Conservation (phyloP, 1,140 invertebrate species). For the Trichonephila clavata region DNA sequence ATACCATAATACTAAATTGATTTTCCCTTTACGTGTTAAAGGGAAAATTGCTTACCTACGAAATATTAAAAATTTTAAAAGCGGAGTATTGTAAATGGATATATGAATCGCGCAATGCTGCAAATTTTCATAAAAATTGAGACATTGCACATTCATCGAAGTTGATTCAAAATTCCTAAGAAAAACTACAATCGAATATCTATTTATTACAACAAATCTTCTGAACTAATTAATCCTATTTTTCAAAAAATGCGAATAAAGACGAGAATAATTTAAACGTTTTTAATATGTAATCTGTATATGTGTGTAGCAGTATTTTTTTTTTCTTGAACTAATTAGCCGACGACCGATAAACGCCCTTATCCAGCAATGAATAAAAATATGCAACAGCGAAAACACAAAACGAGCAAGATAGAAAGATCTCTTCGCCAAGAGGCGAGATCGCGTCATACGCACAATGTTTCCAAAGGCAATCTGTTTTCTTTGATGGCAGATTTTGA, state of each 20-base stretch:
- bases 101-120: too few relatives aligned
- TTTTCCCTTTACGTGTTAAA: too few relatives aligned
- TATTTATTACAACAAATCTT: too few relatives aligned
- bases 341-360: not conserved
- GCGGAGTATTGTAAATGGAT: too few relatives aligned
- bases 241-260: not conserved
- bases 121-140: too few relatives aligned
- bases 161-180: too few relatives aligned
- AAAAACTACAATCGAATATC: too few relatives aligned
- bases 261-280: not conserved
- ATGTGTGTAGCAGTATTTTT: not conserved
- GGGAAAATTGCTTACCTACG: too few relatives aligned
- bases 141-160: too few relatives aligned
- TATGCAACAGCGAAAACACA: not conserved
- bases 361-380: not conserved
- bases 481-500: conserved; percentile 38
- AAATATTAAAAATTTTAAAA: too few relatives aligned
- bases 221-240: too few relatives aligned
- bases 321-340: not conserved
- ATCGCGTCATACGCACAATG: not conserved
- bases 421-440: not conserved
- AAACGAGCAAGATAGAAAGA: not conserved
- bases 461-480: conserved; percentile 11
- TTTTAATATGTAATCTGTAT: not conserved
- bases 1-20: too few relatives aligned